A percentile compares a stretch with the other conserved stretches of the same genome.
Evolutionary conservation across 2,113 vertebrate species (phyloP).

Genomic region (Coryphaenoides rupestris): DNA sequence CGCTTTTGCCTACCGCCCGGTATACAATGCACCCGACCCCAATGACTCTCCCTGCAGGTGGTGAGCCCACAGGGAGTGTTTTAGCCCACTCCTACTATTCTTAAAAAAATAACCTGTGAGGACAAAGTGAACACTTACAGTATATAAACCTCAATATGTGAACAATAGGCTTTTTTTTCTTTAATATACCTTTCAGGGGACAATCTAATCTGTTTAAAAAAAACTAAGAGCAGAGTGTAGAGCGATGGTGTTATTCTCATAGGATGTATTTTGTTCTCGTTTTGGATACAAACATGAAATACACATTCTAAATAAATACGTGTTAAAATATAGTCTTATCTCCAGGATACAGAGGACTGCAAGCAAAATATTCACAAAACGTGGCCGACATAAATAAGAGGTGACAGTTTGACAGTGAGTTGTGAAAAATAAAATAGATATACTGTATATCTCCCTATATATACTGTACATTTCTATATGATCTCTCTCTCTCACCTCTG

Average conservation of each 20-base stretch:
- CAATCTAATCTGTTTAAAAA: constrained; percentile 41
- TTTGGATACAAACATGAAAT: constrained; percentile 70
- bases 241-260: constrained; percentile 51
- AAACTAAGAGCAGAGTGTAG: constrained; percentile 70
- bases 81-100: constrained; percentile 51
- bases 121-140: constrained; percentile 34
- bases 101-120: constrained; percentile 65
- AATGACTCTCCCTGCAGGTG: no score
- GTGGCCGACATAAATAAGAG: constrained; percentile 35
- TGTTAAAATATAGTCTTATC: constrained; percentile 67
- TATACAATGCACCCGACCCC: no score
- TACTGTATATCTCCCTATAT: no score
- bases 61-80: no score
- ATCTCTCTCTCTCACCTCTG: constrained; percentile 32
- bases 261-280: constrained; percentile 49
- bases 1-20: no score
- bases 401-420: constrained; percentile 13
- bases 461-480: background rate
- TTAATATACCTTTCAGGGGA: constrained; percentile 11
- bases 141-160: constrained; percentile 41
- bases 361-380: constrained; percentile 53
- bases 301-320: constrained; percentile 57
- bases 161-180: constrained; percentile 50
- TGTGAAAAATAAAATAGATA: constrained; percentile 3
- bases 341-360: constrained; percentile 72